Evolutionary conservation across 2,888 invertebrate species (phyloP).

Genomic region (Parelbella ahira): DNA sequence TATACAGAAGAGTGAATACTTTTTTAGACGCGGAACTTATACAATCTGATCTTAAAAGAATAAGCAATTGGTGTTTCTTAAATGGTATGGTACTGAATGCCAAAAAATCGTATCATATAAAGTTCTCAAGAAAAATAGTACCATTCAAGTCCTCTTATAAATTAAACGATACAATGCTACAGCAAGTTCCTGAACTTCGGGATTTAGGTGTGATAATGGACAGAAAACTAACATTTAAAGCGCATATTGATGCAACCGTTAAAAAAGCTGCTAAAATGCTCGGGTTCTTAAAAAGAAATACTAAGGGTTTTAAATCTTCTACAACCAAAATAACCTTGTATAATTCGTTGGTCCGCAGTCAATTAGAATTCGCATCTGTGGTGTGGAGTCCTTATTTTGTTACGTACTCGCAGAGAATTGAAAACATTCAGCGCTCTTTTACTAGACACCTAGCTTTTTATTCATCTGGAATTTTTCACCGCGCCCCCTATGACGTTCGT

Average conservation of each 20-base stretch:
- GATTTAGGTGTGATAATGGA: conserved; percentile 27
- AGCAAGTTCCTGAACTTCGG: conserved; percentile 18
- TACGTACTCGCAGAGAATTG: conserved; percentile 23
- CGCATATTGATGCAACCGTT: conserved; percentile 23
- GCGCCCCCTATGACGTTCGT: conserved; percentile 4
- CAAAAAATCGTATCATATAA: conserved; percentile 26
- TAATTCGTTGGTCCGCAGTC: conserved; percentile 14
- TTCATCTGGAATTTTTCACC: conserved; percentile 13
- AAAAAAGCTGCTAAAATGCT: conserved; percentile 17
- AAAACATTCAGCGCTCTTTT: conserved; percentile 26
- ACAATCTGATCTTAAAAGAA: conserved; percentile 23
- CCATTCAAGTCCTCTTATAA: conserved; percentile 10
- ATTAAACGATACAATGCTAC: conserved; percentile 9
- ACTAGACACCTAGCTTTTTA: conserved; percentile 21
- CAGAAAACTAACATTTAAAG: conserved; percentile 22
- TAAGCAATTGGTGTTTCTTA: conserved; percentile 22
- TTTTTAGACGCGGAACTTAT: conserved; percentile 10
- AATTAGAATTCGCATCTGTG: conserved; percentile 18
- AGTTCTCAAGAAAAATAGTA: conserved; percentile 20
- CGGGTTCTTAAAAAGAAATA: conserved; percentile 25
- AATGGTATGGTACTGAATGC: conserved; percentile 27
- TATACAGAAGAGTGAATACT: conserved; percentile 19
- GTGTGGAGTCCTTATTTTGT: conserved; percentile 13
- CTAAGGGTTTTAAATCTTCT: conserved; percentile 20
- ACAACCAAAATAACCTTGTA: conserved; percentile 12